These are phyloP conservation scores for Dryobotodes eremita DNA, from an alignment of 2,888 invertebrate genomes.

Conservation along the genomic window DNA sequence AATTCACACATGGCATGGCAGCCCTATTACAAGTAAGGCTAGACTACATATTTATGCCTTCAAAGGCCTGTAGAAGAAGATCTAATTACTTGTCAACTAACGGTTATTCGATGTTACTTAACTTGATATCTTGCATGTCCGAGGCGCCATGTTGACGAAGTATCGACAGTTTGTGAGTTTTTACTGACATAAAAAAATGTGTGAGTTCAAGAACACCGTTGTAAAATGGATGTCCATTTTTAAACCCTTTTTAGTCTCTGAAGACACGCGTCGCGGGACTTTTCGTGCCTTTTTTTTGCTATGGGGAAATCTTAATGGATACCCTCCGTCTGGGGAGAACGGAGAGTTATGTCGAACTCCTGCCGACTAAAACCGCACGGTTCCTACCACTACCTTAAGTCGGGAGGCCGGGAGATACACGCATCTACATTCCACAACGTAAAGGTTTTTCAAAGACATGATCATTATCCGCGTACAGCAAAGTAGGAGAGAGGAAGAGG, in stretches of 20 bases:
- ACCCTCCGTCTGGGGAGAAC: not conserved
- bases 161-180: conserved; percentile 10
- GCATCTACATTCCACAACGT: too few relatives aligned
- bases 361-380: too few relatives aligned
- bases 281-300: not conserved
- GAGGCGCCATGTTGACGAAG: conserved; percentile 21
- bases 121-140: conserved; percentile 59
- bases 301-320: too few relatives aligned
- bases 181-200: not conserved
- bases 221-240: not conserved
- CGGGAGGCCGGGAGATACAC: not conserved
- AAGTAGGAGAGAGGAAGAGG: not conserved
- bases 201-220: not conserved
- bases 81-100: conserved; percentile 69
- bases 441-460: not conserved
- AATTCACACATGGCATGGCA: conserved; percentile 13
- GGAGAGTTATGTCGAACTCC: not conserved
- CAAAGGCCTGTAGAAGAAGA: conserved; percentile 63
- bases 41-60: conserved; percentile 59
- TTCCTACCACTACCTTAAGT: not conserved
- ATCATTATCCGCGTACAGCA: not conserved
- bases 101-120: conserved; percentile 66
- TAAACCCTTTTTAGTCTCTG: not conserved
- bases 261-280: not conserved
- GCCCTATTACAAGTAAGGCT: conserved; percentile 50